Conservation (phyloP, 2,113 vertebrate genomes). For the Rutilus rutilus region DNA sequence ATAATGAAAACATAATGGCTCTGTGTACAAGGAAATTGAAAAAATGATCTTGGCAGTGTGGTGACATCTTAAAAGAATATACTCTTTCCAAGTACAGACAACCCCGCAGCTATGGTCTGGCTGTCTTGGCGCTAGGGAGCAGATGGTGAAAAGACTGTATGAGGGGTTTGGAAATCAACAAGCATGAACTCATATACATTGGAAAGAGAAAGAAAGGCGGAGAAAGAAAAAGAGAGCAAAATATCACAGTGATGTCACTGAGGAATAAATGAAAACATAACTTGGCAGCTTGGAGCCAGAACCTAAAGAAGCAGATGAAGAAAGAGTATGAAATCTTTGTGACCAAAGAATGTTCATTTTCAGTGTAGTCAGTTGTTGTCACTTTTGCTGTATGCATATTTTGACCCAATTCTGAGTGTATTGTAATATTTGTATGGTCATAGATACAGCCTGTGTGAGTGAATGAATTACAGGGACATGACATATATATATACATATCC, state of each 20-base stretch:
- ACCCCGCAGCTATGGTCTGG: conserved; percentile 31
- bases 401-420: neutral
- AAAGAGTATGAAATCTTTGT: neutral
- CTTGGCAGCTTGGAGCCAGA: conserved; percentile 37
- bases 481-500: neutral
- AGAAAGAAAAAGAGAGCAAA: neutral
- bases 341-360: neutral
- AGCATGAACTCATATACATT: conserved; percentile 26
- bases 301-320: neutral
- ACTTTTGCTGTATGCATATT: neutral
- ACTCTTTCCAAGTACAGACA: conserved; percentile 36
- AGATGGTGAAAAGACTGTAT: conserved; percentile 53
- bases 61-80: conserved; percentile 6
- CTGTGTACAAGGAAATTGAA: neutral
- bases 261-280: conserved; percentile 35
- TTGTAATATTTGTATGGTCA: neutral
- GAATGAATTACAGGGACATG: neutral
- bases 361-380: neutral
- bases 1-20: conserved; percentile 23
- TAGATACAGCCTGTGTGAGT: neutral
- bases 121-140: conserved; percentile 51
- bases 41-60: conserved; percentile 17
- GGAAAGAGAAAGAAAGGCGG: neutral
- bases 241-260: conserved; percentile 47
- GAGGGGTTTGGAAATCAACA: conserved; percentile 29